Evolutionary conservation across 2,888 invertebrate genomes (phyloP), one percentile per base, ranked within the genome.

Genomic region (Papilio elwesi): DNA sequence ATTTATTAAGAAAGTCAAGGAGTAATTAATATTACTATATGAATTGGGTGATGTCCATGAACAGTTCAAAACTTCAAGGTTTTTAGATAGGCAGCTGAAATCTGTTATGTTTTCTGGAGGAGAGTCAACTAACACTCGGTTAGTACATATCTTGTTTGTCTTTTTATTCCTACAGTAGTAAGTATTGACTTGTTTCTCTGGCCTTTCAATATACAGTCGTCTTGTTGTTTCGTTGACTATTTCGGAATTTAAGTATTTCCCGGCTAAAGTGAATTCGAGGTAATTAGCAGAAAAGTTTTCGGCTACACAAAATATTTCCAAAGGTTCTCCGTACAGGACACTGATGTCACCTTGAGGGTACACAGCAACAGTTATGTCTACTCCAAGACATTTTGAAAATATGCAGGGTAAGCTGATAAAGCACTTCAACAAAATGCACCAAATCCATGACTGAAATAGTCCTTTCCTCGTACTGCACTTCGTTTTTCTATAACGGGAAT

Each of bases 41-140:
- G 92, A 76, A 3, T 82, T 81, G 0, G 95, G 95, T 63, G 94
- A 91, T 0, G 94, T 95, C 96, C 97, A 98, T 1, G 95, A 94
- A 83, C 98, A 98, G 13, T 95, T 96, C 78, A 98, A 89, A 79
- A 95, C 95, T 69, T 96, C 95, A 90, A 96, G 96, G 85, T 98
- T 97, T 76, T 94, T 91, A 12, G 97, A 96, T 66, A 95, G 88
- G 83, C 98, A 98, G 43, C 90, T 90, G 81, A 98, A 97, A 84
- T 97, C 95, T 10, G 90, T 87, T 4, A 97, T 96, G 78, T 94
- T 87, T 74, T 91, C 84, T 0, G 97, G 97, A 70, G 94, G 91
- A 55, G 91, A 89, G 55, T 95, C 95, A 68, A 92, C 89, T 59
- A 90, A 76, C 0, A 93, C 88, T 68, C 89, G 83, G 66, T 81